Base-by-base conservation (phyloP, 2,797 vertebrate genomes). In the Knipowitschia caucasica region DNA sequence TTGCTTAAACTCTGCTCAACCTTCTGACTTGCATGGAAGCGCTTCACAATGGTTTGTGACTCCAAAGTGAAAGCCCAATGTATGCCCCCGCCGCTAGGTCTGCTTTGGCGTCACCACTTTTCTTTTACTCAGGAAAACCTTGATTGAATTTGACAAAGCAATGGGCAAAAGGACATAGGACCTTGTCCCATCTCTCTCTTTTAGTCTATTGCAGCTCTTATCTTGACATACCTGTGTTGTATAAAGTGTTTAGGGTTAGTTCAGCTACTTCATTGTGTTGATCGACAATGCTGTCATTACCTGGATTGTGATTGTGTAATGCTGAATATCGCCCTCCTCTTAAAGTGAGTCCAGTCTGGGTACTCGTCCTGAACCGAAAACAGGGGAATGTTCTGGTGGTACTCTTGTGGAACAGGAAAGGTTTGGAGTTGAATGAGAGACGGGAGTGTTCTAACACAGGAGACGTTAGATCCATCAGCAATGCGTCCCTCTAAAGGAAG, bases 121-220 rank as follows among this genome's bases (percentile, higher is more conserved):
- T 45, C 66, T 74, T 77, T 74, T 24, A 64, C 43, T 45, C 4
- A 63, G 67, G 31, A 69, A 67, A 72, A 83, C 73, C 72, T 77
- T 80, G 67, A 85, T 80, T 77, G 34, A 64, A 73, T 78, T 68
- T 74, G 70, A 72, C 44, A 23, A 36, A 45, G 50, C 58, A 5
- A 69, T 59, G 60, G 70, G 60, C 52, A 65, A 73, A 33, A 68
- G 67, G 64, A 77, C 62, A 51, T 9, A 44, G 56, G 59, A 53
- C 59, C 14, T 55, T 43, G 31, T 38, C 68, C 47, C 30, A 38
- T 67, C 21, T 26, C 15, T 45, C 11, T 36, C 54, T 56, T 43
- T 55, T 51, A 49, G 64, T 69, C 63, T 53, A 62, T 59, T 53
- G 17, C 53, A 40, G 59, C 63, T 75, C 83, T 81, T 81, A 81